Evolutionary conservation across 2,888 invertebrate genomes (phyloP).

Genomic region (Tubulanus polymorphus): DNA sequence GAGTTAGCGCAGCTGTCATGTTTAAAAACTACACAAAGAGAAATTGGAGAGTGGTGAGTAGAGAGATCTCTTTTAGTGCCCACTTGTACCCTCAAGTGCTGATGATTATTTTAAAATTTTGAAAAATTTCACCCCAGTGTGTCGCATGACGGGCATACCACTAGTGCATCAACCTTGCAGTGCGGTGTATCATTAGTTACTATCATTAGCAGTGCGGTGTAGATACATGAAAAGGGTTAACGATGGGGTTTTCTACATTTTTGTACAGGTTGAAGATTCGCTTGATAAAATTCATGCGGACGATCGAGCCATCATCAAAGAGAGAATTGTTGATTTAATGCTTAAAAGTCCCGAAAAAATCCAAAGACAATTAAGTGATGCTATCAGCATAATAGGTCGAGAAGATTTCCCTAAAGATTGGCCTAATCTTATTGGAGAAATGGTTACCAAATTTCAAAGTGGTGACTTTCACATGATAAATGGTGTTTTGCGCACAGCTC

Average conservation of each 20-base stretch:
- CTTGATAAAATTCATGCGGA: constrained; percentile 73
- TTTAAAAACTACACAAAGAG: constrained; percentile 96
- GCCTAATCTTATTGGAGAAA: constrained; percentile 86
- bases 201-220: too few species aligned
- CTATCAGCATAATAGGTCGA: constrained; percentile 92
- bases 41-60: constrained; percentile 70
- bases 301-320: constrained; percentile 78
- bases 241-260: too few species aligned
- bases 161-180: too few species aligned
- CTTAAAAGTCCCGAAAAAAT: constrained; percentile 82
- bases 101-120: too few species aligned
- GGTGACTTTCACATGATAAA: constrained; percentile 93
- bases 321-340: constrained; percentile 86
- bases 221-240: too few species aligned
- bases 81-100: too few species aligned
- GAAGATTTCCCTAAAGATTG: constrained; percentile 96
- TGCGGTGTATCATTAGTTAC: too few species aligned
- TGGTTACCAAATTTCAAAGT: constrained; percentile 81
- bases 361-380: constrained; percentile 92
- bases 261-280: constrained; percentile 68
- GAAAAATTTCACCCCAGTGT: too few species aligned
- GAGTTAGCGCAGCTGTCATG: constrained; percentile 85
- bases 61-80: too few species aligned
- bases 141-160: too few species aligned
- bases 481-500: constrained; percentile 89